A percentile compares a stretch with the other conserved stretches of the same genome.
phyloP scores from a whole-genome alignment of 2,113 vertebrate genomes.

The Odontesthes bonariensis region DNA sequence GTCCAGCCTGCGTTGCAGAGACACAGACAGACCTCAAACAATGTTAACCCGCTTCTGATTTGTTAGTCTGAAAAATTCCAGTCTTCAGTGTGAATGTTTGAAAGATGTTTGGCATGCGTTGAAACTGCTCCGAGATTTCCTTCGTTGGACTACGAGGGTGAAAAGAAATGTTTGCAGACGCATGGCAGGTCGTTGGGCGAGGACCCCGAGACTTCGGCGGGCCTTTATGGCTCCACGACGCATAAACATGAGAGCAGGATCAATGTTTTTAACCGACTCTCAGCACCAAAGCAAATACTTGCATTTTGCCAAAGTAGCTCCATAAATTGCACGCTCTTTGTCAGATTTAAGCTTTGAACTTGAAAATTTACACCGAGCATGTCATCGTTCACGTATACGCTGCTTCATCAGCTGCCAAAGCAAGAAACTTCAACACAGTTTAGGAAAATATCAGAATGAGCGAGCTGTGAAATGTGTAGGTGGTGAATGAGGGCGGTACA shows the following conservation, averaged over 20 bases:
- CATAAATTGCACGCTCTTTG: background rate
- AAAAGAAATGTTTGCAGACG: no score
- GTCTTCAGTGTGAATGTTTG: no score
- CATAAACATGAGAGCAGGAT: background rate
- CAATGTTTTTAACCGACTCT: constrained; percentile 12
- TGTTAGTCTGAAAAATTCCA: no score
- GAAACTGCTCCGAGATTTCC: no score
- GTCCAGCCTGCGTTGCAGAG: no score
- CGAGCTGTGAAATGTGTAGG: constrained; percentile 30
- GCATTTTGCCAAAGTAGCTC: constrained; percentile 25
- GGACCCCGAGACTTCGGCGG: background rate
- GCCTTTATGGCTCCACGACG: background rate
- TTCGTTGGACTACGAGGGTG: no score
- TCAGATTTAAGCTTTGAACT: constrained; percentile 24
- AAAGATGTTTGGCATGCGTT: no score
- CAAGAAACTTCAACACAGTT: background rate
- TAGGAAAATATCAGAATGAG: constrained; percentile 31
- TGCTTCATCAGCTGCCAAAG: constrained; percentile 21
- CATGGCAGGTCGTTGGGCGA: no score
- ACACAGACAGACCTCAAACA: no score
- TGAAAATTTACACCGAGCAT: background rate
- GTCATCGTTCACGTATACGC: constrained; percentile 25
- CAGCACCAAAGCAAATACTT: constrained; percentile 29
- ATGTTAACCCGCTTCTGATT: no score
- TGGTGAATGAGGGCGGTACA: constrained; percentile 48